phyloP scores from a whole-genome alignment of 2,888 invertebrate species.

The Erebia epiphron region DNA sequence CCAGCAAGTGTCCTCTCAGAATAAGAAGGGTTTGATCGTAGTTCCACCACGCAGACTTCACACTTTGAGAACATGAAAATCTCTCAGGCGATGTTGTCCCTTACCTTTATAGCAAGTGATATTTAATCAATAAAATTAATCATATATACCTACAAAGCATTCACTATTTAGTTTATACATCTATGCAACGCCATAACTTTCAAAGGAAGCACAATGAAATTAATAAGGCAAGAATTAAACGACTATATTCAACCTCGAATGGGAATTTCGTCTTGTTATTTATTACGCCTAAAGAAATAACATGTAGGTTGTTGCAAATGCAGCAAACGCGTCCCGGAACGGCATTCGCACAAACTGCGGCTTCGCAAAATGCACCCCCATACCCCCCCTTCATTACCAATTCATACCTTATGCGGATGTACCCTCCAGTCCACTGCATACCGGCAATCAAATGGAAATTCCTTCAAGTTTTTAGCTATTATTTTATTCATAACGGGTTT shows the following conservation, averaged over 20 bases:
- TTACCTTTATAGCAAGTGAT: no score
- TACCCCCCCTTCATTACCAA: constrained; percentile 59
- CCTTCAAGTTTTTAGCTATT: constrained; percentile 31
- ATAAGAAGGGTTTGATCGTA: no score
- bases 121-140: no score
- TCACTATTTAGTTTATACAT: neutral
- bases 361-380: constrained; percentile 58
- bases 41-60: no score
- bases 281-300: constrained; percentile 39
- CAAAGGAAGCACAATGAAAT: neutral
- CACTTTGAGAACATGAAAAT: no score
- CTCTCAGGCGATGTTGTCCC: no score
- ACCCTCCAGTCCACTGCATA: constrained; percentile 48
- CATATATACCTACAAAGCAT: neutral
- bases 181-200: neutral
- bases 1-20: no score
- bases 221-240: constrained; percentile 3
- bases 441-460: constrained; percentile 51
- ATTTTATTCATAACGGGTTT: constrained; percentile 10
- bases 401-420: constrained; percentile 61
- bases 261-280: constrained; percentile 27
- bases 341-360: constrained; percentile 46
- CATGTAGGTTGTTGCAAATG: constrained; percentile 43
- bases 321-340: constrained; percentile 44
- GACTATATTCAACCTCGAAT: constrained; percentile 27